Percentiles rank a stretch among this genome's conserved stretches.
These are phyloP conservation scores for Chionis minor DNA, from an alignment of 2,113 vertebrate species.

Conservation along the genomic window DNA sequence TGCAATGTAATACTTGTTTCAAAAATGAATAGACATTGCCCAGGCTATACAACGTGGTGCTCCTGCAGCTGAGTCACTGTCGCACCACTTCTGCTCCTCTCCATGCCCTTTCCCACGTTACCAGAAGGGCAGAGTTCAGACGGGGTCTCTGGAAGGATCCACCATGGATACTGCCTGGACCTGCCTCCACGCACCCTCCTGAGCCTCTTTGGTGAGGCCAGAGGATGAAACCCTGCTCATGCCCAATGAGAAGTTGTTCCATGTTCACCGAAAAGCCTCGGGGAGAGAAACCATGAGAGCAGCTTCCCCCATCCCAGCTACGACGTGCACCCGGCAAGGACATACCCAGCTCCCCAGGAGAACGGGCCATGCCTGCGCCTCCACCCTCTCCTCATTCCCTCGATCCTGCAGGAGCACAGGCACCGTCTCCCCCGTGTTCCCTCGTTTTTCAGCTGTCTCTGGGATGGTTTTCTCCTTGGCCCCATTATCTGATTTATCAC, in stretches of 20 bases:
- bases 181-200: background rate
- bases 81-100: background rate
- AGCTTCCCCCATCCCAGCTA: background rate
- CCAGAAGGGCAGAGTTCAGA: too few relatives aligned
- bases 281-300: background rate
- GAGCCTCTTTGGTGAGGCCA: background rate
- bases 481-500: background rate
- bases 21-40: background rate
- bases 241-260: background rate
- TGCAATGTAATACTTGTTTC: background rate
- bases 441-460: background rate
- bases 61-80: background rate
- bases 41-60: fast-evolving
- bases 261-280: background rate
- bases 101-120: background rate
- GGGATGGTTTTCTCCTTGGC: background rate
- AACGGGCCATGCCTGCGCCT: fast-evolving
- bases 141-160: background rate
- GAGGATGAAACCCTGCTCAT: background rate
- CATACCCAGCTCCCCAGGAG: background rate
- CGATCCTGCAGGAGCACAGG: background rate
- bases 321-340: too few relatives aligned
- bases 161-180: background rate
- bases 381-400: background rate
- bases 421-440: fast-evolving